Percentiles rank a stretch among this genome's conserved stretches.
These are phyloP conservation scores for Chrysocyon brachyurus DNA, from an alignment of 2,797 vertebrate genomes.

Conservation along the genomic window DNA sequence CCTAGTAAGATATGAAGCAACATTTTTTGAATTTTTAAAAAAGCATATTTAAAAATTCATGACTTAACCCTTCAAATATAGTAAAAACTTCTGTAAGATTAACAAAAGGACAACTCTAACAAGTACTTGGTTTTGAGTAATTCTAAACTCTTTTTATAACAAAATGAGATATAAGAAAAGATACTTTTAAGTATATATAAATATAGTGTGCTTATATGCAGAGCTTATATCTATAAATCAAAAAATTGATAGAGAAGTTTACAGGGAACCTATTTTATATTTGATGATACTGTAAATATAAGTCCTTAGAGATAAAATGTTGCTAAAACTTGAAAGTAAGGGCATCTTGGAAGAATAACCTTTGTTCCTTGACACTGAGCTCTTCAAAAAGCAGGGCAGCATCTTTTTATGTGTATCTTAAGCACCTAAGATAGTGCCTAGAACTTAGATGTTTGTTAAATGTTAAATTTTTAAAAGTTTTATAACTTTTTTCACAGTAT, in stretches of 20 bases:
- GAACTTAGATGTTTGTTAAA: neutral
- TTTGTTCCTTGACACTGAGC: neutral
- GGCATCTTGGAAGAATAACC: neutral
- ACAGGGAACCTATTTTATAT: neutral
- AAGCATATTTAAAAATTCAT: neutral
- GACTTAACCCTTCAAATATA: conserved; percentile 52
- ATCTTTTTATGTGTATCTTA: neutral
- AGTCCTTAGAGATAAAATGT: neutral
- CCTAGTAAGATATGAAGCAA: neutral
- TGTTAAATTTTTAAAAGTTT: neutral
- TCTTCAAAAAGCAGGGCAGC: neutral
- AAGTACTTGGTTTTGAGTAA: conserved; percentile 32
- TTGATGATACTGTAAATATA: neutral
- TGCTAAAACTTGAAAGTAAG: neutral
- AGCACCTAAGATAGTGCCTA: neutral
- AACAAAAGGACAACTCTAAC: neutral
- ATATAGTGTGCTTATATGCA: neutral
- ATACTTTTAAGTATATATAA: neutral
- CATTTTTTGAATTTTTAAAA: neutral
- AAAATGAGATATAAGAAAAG: neutral
- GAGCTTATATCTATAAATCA: neutral
- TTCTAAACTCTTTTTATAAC: conserved; percentile 30
- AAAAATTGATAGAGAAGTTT: neutral
- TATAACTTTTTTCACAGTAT: neutral
- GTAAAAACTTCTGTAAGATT: neutral